phyloP scores from a whole-genome alignment of 2,888 invertebrate species.

The Epinotia nisella region DNA sequence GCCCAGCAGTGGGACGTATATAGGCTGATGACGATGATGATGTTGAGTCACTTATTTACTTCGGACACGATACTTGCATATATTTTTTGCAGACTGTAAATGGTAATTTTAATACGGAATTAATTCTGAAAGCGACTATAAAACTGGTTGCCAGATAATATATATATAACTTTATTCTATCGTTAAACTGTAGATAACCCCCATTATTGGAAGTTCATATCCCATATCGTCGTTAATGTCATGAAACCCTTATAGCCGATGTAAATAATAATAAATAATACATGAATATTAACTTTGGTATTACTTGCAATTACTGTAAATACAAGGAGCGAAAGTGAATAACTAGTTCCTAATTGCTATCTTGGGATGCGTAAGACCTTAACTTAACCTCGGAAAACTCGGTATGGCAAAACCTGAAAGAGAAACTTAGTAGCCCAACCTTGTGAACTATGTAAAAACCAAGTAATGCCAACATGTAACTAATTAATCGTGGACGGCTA shows the following conservation, averaged over 20 bases:
- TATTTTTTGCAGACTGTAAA: background rate
- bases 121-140: background rate
- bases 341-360: slow-evolving; percentile 42
- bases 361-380: slow-evolving; percentile 40
- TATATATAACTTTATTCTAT: background rate
- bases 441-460: slow-evolving; percentile 50
- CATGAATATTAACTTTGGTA: background rate
- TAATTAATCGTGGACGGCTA: slow-evolving; percentile 34
- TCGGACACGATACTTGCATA: background rate
- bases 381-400: slow-evolving; percentile 31
- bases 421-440: slow-evolving; percentile 53
- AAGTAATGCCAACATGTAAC: slow-evolving; percentile 51
- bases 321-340: slow-evolving; percentile 40
- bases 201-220: background rate
- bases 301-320: background rate
- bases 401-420: slow-evolving; percentile 52
- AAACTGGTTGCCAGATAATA: background rate
- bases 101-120: background rate
- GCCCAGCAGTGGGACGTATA: too few species aligned
- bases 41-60: background rate
- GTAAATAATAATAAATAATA: slow-evolving; percentile 3
- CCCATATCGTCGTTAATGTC: background rate
- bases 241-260: background rate
- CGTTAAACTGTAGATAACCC: background rate
- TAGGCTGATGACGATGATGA: too few species aligned